These are phyloP conservation scores for Scelioninae gen. 1 DNA, from an alignment of 2,888 invertebrate species.

Conservation along the genomic window DNA sequence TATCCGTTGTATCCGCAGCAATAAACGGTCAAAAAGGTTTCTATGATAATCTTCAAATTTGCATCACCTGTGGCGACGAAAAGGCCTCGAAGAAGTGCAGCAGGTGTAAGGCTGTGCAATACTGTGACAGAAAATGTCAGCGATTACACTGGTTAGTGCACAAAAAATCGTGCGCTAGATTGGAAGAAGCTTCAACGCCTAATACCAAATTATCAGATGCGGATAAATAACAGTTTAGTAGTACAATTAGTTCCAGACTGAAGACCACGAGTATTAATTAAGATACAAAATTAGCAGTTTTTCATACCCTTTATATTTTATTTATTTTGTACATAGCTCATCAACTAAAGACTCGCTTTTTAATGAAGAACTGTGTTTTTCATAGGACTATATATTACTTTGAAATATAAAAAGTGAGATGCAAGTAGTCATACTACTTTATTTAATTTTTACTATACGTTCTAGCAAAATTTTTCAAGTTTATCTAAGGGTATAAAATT, in stretches of 20 bases:
- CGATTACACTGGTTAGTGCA: slow-evolving; percentile 96
- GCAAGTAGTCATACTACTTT: no score
- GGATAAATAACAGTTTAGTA: slow-evolving; percentile 78
- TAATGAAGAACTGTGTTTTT: slow-evolving; percentile 1
- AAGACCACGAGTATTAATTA: slow-evolving; percentile 79
- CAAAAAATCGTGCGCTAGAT: slow-evolving; percentile 92
- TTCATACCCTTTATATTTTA: slow-evolving; percentile 12
- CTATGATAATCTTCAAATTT: slow-evolving; percentile 88
- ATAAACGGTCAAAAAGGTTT: no score
- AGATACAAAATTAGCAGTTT: slow-evolving; percentile 42
- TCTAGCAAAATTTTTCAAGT: no score
- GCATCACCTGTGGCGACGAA: slow-evolving; percentile 94
- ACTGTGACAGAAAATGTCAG: slow-evolving; percentile 97
- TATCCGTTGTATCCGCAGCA: no score
- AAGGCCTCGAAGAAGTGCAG: slow-evolving; percentile 96
- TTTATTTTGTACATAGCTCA: slow-evolving; percentile 32
- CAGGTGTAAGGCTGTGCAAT: slow-evolving; percentile 96
- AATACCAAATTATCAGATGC: slow-evolving; percentile 75
- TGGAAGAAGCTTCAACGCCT: slow-evolving; percentile 80
- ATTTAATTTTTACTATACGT: no score
- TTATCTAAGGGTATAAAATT: no score
- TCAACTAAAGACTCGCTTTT: neutral
- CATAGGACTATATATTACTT: no score
- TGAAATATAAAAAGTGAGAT: no score
- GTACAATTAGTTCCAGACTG: slow-evolving; percentile 78